Evolutionary conservation across 2,888 invertebrate species (phyloP).

Genomic region (Apamea sordens): DNA sequence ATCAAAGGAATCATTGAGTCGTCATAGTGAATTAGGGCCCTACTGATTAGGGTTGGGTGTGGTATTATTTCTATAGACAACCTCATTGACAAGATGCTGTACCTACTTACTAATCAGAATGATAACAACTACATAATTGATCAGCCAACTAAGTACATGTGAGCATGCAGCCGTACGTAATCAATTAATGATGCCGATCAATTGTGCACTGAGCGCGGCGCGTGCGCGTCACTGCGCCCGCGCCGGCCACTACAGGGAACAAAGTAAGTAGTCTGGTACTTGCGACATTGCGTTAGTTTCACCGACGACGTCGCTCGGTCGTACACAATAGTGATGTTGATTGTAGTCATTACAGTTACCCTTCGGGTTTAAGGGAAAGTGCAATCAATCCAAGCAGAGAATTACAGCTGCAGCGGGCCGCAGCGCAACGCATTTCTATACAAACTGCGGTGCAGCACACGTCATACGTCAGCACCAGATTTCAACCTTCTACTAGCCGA

Average conservation of each 20-base stretch:
- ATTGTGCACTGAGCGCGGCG: not conserved
- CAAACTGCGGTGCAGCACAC: not conserved
- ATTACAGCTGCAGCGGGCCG: not conserved
- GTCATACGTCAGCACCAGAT: too few species aligned
- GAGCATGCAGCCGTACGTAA: not conserved
- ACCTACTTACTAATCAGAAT: not conserved
- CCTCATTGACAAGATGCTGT: not conserved
- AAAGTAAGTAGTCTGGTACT: not conserved
- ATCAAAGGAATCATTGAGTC: too few species aligned
- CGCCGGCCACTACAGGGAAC: not conserved
- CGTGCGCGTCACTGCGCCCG: not conserved
- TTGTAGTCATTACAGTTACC: not conserved
- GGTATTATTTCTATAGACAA: not conserved
- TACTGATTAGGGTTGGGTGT: too few species aligned
- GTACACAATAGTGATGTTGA: not conserved
- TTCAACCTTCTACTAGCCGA: too few species aligned
- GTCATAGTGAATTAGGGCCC: too few species aligned
- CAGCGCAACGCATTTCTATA: not conserved
- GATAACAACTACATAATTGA: not conserved
- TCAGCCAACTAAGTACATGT: not conserved
- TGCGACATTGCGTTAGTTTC: slow-evolving; percentile 12
- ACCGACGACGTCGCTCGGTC: not conserved
- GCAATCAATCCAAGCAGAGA: not conserved
- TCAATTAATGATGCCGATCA: slow-evolving; percentile 3
- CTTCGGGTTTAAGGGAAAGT: not conserved